Conservation (phyloP, 2,888 invertebrate species). For the Elgonia sp. region DNA sequence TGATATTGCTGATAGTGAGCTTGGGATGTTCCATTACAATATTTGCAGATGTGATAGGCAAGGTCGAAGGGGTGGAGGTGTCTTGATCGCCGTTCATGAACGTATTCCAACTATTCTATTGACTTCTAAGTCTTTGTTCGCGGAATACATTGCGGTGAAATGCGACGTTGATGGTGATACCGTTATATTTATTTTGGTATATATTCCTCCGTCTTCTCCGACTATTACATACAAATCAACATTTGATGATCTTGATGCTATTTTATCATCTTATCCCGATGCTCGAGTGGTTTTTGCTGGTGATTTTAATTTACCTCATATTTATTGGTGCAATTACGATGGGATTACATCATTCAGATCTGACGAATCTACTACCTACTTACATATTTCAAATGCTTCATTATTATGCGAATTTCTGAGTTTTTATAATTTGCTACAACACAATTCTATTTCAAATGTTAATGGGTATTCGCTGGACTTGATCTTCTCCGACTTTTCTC, state of each 20-base stretch:
- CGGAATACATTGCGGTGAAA: background rate
- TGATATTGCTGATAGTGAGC: background rate
- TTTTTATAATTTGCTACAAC: too few relatives aligned
- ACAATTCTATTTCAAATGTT: too few relatives aligned
- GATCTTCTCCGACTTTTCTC: too few relatives aligned
- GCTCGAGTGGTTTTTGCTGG: background rate
- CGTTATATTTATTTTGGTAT: background rate
- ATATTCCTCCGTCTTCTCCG: background rate
- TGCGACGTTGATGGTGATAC: background rate
- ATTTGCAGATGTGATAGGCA: background rate
- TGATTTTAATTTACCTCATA: background rate
- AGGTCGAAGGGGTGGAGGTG: background rate
- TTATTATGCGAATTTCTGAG: background rate
- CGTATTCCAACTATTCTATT: background rate
- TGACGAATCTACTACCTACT: background rate
- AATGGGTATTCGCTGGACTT: too few relatives aligned
- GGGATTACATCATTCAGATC: background rate
- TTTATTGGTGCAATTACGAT: background rate
- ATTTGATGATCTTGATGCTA: background rate
- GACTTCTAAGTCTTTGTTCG: background rate
- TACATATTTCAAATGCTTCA: background rate
- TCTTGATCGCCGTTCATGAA: background rate
- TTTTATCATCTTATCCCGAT: background rate
- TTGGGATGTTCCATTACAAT: background rate
- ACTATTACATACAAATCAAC: background rate